Conservation (phyloP, 2,888 invertebrate species). For the Meloe dianella region DNA sequence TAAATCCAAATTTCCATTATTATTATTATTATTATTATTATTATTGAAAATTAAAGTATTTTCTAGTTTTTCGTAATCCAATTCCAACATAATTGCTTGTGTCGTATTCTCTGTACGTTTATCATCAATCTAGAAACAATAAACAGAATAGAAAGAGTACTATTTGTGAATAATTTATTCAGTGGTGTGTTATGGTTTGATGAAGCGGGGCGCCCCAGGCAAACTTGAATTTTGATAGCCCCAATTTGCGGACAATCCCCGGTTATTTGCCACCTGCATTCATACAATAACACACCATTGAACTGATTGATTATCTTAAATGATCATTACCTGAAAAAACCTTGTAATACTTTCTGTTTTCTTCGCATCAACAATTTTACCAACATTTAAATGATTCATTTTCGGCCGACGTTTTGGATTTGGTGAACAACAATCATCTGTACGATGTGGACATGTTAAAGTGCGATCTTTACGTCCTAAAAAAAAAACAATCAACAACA, state of each 20-base stretch:
- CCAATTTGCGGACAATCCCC: no score
- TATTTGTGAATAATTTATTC: no score
- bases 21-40: neutral
- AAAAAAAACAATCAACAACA: no score
- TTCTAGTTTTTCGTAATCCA: neutral
- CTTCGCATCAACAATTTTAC: slow-evolving; percentile 13
- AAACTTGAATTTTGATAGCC: no score
- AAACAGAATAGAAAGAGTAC: no score
- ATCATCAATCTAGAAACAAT: neutral
- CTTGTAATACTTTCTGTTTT: slow-evolving; percentile 22
- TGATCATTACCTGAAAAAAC: slow-evolving; percentile 33
- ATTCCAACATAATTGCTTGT: neutral
- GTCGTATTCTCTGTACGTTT: neutral
- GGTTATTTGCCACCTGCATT: no score
- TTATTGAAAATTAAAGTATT: neutral
- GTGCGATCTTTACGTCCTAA: slow-evolving; percentile 33
- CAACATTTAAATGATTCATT: neutral
- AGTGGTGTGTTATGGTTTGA: no score
- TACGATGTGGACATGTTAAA: slow-evolving; percentile 24
- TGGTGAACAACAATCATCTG: slow-evolving; percentile 36
- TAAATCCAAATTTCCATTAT: slow-evolving; percentile 1
- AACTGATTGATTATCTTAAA: no score
- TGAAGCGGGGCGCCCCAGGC: no score
- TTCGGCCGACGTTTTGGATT: slow-evolving; percentile 28
- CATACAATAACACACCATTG: no score